Conservation (phyloP, 2,113 vertebrate genomes). For the Synodontis membranacea region DNA sequence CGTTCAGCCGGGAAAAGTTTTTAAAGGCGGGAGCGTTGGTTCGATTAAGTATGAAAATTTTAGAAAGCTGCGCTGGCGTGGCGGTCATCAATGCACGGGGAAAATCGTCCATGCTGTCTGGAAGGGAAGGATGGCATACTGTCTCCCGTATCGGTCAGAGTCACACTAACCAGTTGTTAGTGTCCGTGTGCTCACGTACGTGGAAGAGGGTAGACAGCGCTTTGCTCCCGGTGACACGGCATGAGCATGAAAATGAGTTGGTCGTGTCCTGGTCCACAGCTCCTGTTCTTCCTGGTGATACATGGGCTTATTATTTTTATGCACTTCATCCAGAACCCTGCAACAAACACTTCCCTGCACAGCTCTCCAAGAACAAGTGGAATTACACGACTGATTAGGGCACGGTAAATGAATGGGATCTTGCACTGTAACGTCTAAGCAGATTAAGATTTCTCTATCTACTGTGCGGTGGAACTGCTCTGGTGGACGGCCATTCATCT, state of each 20-base stretch:
- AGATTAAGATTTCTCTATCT: slow-evolving; percentile 50
- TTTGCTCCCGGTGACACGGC: not conserved
- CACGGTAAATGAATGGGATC: slow-evolving; percentile 50
- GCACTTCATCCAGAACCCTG: slow-evolving; percentile 43
- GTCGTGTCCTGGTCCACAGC: not conserved
- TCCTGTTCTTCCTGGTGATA: no score
- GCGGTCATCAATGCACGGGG: not conserved
- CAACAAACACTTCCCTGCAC: slow-evolving; percentile 48
- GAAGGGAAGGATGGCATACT: not conserved
- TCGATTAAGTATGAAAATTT: not conserved
- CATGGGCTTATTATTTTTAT: not conserved
- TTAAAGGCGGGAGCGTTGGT: not conserved
- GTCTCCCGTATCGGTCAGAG: not conserved
- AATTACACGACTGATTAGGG: slow-evolving; percentile 56
- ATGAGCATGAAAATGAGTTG: not conserved
- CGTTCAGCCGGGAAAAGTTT: not conserved
- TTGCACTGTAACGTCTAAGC: slow-evolving; percentile 42
- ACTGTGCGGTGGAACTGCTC: slow-evolving; percentile 37
- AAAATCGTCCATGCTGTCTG: not conserved
- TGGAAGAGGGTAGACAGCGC: not conserved
- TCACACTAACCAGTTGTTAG: not conserved
- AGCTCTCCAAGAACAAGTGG: slow-evolving; percentile 55
- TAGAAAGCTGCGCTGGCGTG: no score
- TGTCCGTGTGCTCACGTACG: not conserved
- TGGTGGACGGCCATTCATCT: slow-evolving; percentile 18